Percentiles rank a stretch among this genome's conserved stretches.
Evolutionary conservation across 2,888 invertebrate species (phyloP).

Genomic region (Cyaniris semiargus): DNA sequence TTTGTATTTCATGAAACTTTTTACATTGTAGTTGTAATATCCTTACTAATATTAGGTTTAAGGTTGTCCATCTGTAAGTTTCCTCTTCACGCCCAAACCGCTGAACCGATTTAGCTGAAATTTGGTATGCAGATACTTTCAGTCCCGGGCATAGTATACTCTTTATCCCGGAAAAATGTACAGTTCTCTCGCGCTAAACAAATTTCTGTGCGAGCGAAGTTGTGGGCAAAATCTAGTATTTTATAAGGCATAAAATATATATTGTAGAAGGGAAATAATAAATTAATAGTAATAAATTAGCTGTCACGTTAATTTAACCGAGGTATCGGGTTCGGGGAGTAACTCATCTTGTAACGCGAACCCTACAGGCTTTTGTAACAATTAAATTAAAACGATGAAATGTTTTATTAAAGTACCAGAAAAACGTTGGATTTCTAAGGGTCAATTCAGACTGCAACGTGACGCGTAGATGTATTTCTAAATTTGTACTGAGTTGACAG

Average conservation of each 20-base stretch:
- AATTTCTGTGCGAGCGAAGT: background rate
- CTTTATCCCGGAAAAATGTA: no score
- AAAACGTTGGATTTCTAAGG: no score
- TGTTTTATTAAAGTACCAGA: background rate
- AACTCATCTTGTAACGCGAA: background rate
- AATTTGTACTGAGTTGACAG: no score
- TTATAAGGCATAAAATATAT: background rate
- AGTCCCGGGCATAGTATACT: no score
- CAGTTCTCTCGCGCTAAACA: no score
- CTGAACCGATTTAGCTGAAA: no score
- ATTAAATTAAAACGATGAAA: background rate
- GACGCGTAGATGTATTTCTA: no score
- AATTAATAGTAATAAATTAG: background rate
- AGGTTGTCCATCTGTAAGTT: no score
- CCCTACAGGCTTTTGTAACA: background rate
- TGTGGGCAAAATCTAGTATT: background rate
- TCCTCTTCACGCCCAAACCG: no score
- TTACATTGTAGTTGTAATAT: background rate
- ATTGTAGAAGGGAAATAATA: background rate
- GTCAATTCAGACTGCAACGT: no score
- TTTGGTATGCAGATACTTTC: no score
- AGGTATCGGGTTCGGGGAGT: background rate
- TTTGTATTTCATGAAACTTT: background rate
- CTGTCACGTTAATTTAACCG: background rate
- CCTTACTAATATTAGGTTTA: no score